Evolutionary conservation across 2,113 vertebrate species (phyloP).

Genomic region (Eulemur rufifrons): DNA sequence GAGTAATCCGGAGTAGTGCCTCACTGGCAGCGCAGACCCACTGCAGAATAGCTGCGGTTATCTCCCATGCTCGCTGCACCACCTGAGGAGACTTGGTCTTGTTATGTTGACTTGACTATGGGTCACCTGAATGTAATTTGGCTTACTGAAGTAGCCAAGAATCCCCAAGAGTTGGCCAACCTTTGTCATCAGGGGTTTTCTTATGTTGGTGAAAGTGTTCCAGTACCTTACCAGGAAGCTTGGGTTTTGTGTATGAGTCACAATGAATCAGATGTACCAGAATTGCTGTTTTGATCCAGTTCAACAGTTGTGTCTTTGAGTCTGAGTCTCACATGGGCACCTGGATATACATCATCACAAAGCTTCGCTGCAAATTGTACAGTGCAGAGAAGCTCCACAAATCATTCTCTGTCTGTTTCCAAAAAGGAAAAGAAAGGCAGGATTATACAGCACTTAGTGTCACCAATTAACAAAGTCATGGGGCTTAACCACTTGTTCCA

Average conservation of each 20-base stretch:
- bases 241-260: neutral
- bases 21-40: neutral
- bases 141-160: neutral
- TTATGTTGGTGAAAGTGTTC: neutral
- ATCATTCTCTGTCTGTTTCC: neutral
- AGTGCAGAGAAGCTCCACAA: neutral
- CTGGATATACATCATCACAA: neutral
- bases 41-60: accelerated
- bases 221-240: neutral
- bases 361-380: neutral
- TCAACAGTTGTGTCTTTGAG: neutral
- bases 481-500: neutral
- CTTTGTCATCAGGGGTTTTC: neutral
- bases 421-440: neutral
- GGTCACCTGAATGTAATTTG: neutral
- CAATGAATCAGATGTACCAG: neutral
- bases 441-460: neutral
- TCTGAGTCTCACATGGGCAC: neutral
- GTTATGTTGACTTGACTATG: neutral
- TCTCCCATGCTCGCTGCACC: neutral
- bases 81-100: neutral
- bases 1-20: neutral
- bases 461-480: neutral
- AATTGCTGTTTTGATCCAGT: neutral
- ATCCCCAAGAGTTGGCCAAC: neutral